Conservation (phyloP, 2,888 invertebrate genomes). For the Venusia cambrica region DNA sequence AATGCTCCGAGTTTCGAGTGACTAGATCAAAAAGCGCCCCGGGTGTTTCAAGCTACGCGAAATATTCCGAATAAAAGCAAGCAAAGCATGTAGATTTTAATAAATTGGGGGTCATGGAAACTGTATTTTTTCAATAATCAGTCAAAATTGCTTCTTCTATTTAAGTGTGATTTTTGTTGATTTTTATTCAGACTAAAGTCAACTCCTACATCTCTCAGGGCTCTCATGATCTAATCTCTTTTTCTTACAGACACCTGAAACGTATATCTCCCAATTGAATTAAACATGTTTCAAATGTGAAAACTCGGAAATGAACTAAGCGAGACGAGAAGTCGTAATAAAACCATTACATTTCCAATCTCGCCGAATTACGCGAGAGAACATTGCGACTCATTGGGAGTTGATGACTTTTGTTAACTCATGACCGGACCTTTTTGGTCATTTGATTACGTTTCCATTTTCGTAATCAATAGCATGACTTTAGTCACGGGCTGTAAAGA, state of each 20-base stretch:
- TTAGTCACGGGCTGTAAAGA: too few species aligned
- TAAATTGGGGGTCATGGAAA: too few species aligned
- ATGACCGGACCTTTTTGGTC: conserved; percentile 9
- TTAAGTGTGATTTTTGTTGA: too few species aligned
- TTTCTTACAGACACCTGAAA: conserved; percentile 4
- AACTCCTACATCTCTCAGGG: too few species aligned
- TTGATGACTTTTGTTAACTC: conserved; percentile 11
- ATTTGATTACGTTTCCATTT: conserved; percentile 16
- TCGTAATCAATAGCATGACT: too few species aligned
- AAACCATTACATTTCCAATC: conserved; percentile 24
- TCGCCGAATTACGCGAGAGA: conserved; percentile 14
- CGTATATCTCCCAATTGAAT: conserved; percentile 10
- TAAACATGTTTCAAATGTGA: conserved; percentile 14
- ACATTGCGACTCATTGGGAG: conserved; percentile 4
- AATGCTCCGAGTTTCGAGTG: conserved; percentile 26
- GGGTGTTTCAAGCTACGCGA: too few species aligned
- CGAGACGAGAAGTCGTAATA: conserved; percentile 21
- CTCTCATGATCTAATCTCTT: too few species aligned
- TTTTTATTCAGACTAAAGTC: too few species aligned
- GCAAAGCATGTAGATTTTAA: conserved; percentile 8
- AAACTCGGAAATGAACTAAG: conserved; percentile 21
- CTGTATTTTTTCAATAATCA: too few species aligned
- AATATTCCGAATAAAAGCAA: not conserved
- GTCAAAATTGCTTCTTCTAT: too few species aligned
- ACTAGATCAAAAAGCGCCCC: conserved; percentile 21